phyloP scores from a whole-genome alignment of 2,113 vertebrate genomes.

The Pionites leucogaster region DNA sequence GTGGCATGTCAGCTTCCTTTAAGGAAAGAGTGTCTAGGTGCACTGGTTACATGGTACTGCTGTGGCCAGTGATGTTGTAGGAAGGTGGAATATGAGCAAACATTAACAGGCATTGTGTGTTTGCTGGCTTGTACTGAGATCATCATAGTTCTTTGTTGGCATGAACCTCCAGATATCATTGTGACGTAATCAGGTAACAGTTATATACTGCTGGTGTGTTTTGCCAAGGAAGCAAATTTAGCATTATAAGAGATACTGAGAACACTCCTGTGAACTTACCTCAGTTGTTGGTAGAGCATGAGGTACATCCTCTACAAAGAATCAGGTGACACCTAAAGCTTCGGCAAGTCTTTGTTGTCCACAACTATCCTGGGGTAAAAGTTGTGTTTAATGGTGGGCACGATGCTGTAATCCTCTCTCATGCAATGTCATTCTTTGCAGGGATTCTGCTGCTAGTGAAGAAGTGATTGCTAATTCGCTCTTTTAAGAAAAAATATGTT shows the following conservation, averaged over 20 bases:
- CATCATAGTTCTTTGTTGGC: not conserved
- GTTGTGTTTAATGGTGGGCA: not conserved
- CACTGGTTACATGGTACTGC: not conserved
- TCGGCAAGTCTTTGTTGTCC: not conserved
- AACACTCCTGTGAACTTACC: not conserved
- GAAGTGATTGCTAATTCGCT: not conserved
- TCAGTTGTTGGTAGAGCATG: accelerated
- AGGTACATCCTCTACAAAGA: not conserved
- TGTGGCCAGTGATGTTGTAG: not conserved
- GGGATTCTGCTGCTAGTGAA: not conserved
- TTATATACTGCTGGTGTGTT: accelerated
- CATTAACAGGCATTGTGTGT: not conserved
- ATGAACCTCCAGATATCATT: not conserved
- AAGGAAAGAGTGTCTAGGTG: not conserved
- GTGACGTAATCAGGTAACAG: accelerated
- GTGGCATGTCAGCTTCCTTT: not conserved
- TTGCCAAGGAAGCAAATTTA: not conserved
- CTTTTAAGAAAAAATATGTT: not conserved
- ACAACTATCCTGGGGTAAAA: not conserved
- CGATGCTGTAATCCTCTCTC: not conserved
- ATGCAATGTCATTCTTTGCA: not conserved
- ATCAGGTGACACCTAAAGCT: not conserved
- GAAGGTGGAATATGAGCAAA: not conserved
- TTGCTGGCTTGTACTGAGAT: not conserved
- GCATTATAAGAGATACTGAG: not conserved